Percentiles rank a stretch among this genome's conserved stretches.
phyloP scores from a whole-genome alignment of 2,888 invertebrate genomes.

The Caenorhabditis sp. region DNA sequence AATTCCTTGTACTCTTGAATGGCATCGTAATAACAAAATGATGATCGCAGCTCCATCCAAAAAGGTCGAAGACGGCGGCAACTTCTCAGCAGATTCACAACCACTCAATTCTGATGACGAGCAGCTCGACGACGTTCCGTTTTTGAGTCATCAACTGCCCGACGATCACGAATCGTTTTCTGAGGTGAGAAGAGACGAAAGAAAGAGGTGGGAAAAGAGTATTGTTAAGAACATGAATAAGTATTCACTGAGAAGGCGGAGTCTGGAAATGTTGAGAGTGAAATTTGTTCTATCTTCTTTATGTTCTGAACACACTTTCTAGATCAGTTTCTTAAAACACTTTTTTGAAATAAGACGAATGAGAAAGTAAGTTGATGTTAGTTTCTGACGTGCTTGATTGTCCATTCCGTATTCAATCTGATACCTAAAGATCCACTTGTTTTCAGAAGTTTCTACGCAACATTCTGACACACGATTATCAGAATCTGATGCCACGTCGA shows the following conservation, averaged over 20 bases:
- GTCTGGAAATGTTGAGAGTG: not conserved
- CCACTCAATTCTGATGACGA: conserved; percentile 59
- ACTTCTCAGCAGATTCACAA: conserved; percentile 60
- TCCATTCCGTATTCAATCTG: no score
- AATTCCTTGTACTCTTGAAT: conserved; percentile 20
- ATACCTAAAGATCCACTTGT: no score
- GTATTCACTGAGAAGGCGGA: not conserved
- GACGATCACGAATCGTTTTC: conserved; percentile 64
- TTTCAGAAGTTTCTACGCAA: conserved; percentile 67
- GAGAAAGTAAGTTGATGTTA: no score
- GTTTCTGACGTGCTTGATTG: no score
- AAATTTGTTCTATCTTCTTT: not conserved
- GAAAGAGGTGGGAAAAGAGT: not conserved
- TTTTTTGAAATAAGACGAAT: no score
- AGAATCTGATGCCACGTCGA: conserved; percentile 69
- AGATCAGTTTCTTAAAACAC: not conserved
- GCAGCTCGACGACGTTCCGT: conserved; percentile 62
- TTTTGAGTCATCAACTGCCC: conserved; percentile 60
- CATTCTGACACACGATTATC: conserved; percentile 66
- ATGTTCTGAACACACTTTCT: not conserved
- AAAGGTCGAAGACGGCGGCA: conserved; percentile 50
- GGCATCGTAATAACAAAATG: conserved; percentile 45
- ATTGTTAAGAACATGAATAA: not conserved
- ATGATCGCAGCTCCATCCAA: conserved; percentile 52
- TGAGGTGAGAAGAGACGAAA: conserved; percentile 45